Evolutionary conservation across 2,797 vertebrate genomes (phyloP), one percentile per base, ranked within the genome.

Genomic region (Sebastes diaconus): DNA sequence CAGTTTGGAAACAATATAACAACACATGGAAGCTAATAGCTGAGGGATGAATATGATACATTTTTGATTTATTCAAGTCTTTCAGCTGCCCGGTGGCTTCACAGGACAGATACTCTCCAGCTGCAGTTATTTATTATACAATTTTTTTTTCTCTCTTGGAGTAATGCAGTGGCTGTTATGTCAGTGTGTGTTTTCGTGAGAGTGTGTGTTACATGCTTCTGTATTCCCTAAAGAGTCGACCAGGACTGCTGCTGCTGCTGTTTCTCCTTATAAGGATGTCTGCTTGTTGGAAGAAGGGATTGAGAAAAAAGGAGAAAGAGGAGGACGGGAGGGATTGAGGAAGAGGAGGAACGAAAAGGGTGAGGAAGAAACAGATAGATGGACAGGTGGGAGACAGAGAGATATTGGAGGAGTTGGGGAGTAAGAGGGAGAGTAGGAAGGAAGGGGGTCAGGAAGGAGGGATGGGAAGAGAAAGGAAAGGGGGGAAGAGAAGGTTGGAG

Each of bases 221-320:
- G 86, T 90, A 90, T 92, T 93, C 92, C 90, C 92, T 22, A 34
- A 86, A 83, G 93, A 85, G 72, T 71, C 57, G 10, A 32, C 79
- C 81, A 63, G 52, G 58, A 68, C 82, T 75, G 75, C 89, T 88
- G 85, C 88, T 91, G 89, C 86, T 91, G 89, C 86, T 73, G 86
- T 92, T 93, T 95, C 68, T 94, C 94, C 94, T 94, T 95, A 94
- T 93, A 94, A 91, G 94, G 94, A 91, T 0, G 83, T 84, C 42
- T 79, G 80, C 74, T 68, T 64, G 82, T 79, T 16, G 80, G 69
- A 91, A 83, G 70, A 84, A 87, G 72, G 65, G 84, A 85, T 79
- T 64, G 75, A 73, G 71, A 68, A 70, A 78, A 24, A 32, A 50
- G 52, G 68, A 66, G 50, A 66, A 11, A 74, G 60, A 52, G 30